phyloP scores from a whole-genome alignment of 2,113 vertebrate genomes.

The Planiliza haematocheilus region DNA sequence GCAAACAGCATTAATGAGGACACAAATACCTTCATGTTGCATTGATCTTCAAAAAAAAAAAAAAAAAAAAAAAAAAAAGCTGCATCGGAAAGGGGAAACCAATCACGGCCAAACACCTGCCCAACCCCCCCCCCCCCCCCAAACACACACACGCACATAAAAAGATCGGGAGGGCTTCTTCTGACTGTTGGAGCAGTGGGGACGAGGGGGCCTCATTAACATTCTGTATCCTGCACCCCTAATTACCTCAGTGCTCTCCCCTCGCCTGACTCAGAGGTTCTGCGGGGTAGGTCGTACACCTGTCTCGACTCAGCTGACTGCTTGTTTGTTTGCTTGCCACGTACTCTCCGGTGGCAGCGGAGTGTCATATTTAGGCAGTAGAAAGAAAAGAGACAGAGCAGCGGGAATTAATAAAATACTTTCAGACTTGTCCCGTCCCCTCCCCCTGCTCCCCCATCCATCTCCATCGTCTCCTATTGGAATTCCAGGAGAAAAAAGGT shows the following conservation, averaged over 20 bases:
- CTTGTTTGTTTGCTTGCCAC: no score
- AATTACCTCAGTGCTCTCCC: constrained; percentile 71
- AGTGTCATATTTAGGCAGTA: neutral
- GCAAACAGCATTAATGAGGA: constrained; percentile 76
- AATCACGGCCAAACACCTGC: constrained; percentile 31
- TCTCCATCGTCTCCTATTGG: constrained; percentile 14
- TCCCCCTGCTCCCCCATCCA: neutral
- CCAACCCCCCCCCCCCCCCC: constrained; percentile 24
- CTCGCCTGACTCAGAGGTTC: constrained; percentile 58
- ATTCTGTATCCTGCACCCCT: constrained; percentile 46
- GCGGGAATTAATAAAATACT: neutral
- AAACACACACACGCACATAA: constrained; percentile 20
- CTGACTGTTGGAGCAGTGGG: constrained; percentile 34
- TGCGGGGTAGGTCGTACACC: constrained; percentile 62
- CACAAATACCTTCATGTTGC: constrained; percentile 75
- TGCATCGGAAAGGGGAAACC: constrained; percentile 51
- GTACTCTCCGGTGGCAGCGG: no score
- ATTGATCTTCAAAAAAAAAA: constrained; percentile 73
- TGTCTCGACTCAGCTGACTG: constrained; percentile 8
- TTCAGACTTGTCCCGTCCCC: neutral
- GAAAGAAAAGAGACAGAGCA: neutral
- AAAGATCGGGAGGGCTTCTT: constrained; percentile 40
- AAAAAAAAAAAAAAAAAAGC: no score
- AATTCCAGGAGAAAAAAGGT: constrained; percentile 50
- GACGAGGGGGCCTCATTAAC: constrained; percentile 60